Conservation (phyloP, 2,113 vertebrate species). For the Dipodomys spectabilis region DNA sequence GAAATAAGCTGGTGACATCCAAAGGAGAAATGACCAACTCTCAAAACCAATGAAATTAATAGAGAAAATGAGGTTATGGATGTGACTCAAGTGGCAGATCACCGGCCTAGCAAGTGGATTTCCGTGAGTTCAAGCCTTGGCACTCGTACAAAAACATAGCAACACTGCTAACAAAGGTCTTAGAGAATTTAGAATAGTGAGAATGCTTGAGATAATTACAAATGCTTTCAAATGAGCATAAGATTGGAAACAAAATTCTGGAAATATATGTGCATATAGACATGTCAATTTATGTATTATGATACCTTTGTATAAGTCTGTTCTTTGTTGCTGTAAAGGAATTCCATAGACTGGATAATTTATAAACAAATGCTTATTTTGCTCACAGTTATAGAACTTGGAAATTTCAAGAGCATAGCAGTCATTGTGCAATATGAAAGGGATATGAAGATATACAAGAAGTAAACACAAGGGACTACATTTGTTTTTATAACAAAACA, state of each 20-base stretch:
- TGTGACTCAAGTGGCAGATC: too few species aligned
- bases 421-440: neutral
- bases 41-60: neutral
- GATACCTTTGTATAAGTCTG: neutral
- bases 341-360: neutral
- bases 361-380: neutral
- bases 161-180: neutral
- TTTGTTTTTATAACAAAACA: neutral
- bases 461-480: neutral
- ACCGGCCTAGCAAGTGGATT: too few species aligned
- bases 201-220: neutral
- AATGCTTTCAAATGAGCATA: neutral
- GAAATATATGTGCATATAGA: neutral
- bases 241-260: neutral
- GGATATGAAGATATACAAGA: neutral
- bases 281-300: neutral
- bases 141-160: neutral
- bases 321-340: neutral
- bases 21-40: neutral
- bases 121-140: too few species aligned
- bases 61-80: neutral
- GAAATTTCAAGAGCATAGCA: neutral
- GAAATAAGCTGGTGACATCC: neutral
- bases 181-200: neutral
- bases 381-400: neutral